Conservation (phyloP, 2,113 vertebrate genomes). For the Centrocercus urophasianus region DNA sequence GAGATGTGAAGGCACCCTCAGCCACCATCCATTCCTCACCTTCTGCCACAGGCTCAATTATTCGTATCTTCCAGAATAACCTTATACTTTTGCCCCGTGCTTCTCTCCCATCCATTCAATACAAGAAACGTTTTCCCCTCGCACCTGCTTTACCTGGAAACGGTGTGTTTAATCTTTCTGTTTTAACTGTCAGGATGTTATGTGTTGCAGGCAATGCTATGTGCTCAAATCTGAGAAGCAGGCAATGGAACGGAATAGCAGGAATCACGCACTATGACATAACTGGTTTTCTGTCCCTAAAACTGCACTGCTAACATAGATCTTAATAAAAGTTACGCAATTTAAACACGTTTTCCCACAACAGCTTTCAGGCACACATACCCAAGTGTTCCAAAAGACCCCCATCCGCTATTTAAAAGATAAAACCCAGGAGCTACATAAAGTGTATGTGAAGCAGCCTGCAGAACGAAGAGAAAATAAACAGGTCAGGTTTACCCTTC, state of each 20-base stretch:
- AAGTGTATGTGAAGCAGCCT: background rate
- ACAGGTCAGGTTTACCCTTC: background rate
- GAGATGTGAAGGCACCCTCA: slow-evolving; percentile 46
- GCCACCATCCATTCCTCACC: slow-evolving; percentile 49
- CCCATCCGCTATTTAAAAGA: background rate
- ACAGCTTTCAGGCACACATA: background rate
- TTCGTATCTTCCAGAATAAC: slow-evolving; percentile 66
- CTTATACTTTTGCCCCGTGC: slow-evolving; percentile 27
- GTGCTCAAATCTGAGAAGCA: slow-evolving; percentile 27
- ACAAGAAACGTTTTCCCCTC: background rate
- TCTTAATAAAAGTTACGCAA: background rate
- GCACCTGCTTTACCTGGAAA: slow-evolving; percentile 22
- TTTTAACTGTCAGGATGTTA: slow-evolving; percentile 61
- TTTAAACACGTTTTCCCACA: background rate
- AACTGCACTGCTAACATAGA: background rate
- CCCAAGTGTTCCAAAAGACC: background rate
- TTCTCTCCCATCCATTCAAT: slow-evolving; percentile 54
- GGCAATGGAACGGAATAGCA: background rate
- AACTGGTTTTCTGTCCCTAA: background rate
- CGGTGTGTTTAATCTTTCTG: slow-evolving; percentile 42
- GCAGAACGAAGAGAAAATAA: background rate
- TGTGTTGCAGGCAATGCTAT: slow-evolving; percentile 27
- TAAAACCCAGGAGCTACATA: background rate
- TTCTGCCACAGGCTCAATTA: slow-evolving; percentile 47
- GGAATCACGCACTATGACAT: background rate